A percentile compares a stretch with the other conserved stretches of the same genome.
phyloP scores from a whole-genome alignment of 2,113 vertebrate genomes.

The Pteruthius melanotis region DNA sequence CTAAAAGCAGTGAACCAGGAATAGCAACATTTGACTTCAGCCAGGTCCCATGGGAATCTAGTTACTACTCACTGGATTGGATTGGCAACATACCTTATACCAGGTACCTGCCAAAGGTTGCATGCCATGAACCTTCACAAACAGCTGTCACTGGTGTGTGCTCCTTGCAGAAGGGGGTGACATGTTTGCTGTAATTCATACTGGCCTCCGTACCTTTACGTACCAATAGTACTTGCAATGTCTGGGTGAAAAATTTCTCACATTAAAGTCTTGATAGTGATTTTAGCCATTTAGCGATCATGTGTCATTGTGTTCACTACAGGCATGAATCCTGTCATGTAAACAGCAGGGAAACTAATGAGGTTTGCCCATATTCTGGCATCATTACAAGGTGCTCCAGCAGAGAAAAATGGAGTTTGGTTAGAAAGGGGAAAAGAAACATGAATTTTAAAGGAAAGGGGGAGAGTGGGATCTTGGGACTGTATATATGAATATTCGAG shows the following conservation, averaged over 20 bases:
- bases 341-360: conserved; percentile 72
- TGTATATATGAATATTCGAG: background rate
- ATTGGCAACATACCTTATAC: conserved; percentile 63
- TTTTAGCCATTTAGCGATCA: conserved; percentile 68
- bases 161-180: conserved; percentile 56
- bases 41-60: conserved; percentile 63
- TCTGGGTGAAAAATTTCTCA: conserved; percentile 63
- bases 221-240: conserved; percentile 47
- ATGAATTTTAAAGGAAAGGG: background rate
- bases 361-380: conserved; percentile 63
- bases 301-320: conserved; percentile 72
- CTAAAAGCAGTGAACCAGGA: conserved; percentile 75
- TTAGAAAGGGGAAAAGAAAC: background rate
- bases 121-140: conserved; percentile 77
- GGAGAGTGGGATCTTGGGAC: background rate
- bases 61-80: conserved; percentile 75
- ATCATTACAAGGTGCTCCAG: conserved; percentile 57
- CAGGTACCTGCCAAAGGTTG: conserved; percentile 79
- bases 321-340: conserved; percentile 74
- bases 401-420: conserved; percentile 52
- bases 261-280: conserved; percentile 61
- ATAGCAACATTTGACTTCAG: conserved; percentile 76
- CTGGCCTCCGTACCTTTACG: conserved; percentile 21
- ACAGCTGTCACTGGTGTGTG: conserved; percentile 72
- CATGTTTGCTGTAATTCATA: conserved; percentile 55